Conservation (phyloP, 1,140 invertebrate species). For the Drosophila auraria region DNA sequence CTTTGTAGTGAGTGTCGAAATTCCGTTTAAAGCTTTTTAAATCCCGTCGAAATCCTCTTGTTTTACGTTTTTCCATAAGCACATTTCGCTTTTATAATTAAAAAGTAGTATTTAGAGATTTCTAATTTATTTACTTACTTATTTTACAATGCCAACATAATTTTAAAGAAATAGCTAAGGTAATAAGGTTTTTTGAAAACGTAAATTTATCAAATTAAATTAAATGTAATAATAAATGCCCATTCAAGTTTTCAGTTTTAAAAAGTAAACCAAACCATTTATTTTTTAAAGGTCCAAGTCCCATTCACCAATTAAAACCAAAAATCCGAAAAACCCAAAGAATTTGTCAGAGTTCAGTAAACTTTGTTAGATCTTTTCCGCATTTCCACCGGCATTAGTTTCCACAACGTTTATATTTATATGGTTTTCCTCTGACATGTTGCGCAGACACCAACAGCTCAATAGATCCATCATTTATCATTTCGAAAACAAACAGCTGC, state of each 20-base stretch:
- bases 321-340: neutral
- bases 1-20: neutral
- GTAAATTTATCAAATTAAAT: neutral
- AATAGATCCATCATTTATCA: constrained; percentile 44
- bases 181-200: neutral
- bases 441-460: constrained; percentile 17
- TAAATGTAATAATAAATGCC: neutral
- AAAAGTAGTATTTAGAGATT: neutral
- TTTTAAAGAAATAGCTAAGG: neutral
- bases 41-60: no score
- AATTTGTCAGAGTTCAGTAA: constrained; percentile 25
- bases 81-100: neutral
- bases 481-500: constrained; percentile 51
- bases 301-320: constrained; percentile 27
- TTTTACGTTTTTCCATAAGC: neutral
- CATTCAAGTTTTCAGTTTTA: neutral
- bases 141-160: neutral
- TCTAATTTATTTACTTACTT: neutral
- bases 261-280: neutral
- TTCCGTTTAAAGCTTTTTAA: no score
- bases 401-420: constrained; percentile 5
- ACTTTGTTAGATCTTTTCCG: constrained; percentile 39
- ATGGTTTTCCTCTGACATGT: constrained; percentile 30
- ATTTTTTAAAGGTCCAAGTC: neutral
- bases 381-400: constrained; percentile 35